A percentile compares a stretch with the other conserved stretches of the same genome.
Evolutionary conservation across 2,797 vertebrate genomes (phyloP).

Genomic region (Galago senegalensis): DNA sequence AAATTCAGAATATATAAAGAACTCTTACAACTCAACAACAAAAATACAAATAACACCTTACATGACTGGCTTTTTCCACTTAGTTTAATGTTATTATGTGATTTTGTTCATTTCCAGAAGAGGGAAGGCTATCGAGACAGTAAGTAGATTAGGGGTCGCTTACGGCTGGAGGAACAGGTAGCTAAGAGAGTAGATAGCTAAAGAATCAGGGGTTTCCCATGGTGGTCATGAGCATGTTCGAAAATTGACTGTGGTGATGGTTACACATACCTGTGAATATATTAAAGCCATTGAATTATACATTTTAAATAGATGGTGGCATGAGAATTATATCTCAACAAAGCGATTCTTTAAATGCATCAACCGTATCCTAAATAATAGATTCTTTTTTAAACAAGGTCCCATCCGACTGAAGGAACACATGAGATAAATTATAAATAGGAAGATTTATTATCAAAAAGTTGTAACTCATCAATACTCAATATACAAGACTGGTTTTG

Average conservation of each 20-base stretch:
- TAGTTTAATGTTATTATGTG: neutral
- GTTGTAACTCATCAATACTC: neutral
- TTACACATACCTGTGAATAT: neutral
- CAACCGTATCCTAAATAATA: neutral
- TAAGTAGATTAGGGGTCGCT: neutral
- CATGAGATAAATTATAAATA: neutral
- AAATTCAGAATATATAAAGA: neutral
- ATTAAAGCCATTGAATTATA: neutral
- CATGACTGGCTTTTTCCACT: no score
- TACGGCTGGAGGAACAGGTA: neutral
- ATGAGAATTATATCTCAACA: neutral
- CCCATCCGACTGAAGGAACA: neutral
- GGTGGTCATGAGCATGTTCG: neutral
- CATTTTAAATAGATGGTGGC: neutral
- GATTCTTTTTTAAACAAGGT: neutral
- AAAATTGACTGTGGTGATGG: neutral
- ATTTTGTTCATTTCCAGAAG: neutral
- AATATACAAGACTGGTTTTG: neutral
- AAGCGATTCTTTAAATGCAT: neutral
- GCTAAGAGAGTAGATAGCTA: no score
- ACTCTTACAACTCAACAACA: neutral
- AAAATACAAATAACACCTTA: neutral
- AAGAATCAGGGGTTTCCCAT: neutral
- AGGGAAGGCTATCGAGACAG: neutral
- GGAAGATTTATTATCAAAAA: neutral